Evolutionary conservation across 2,113 vertebrate genomes (phyloP).

Genomic region (Gracilinanus agilis): DNA sequence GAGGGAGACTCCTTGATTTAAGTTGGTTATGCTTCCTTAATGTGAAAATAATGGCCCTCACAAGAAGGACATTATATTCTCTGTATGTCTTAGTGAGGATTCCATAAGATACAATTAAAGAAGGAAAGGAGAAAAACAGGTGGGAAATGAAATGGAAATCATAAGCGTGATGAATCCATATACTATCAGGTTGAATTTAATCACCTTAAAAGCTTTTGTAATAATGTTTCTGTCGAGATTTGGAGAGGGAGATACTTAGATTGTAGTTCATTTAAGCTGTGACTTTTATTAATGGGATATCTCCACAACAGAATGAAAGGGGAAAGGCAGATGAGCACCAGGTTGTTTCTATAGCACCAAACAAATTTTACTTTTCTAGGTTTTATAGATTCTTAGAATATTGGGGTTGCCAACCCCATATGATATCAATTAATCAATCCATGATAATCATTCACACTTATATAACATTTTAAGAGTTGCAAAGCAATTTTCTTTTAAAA

Average conservation of each 20-base stretch:
- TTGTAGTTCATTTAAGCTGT: background rate
- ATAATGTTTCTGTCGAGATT: background rate
- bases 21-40: background rate
- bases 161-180: constrained; percentile 22
- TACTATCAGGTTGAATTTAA: constrained; percentile 59
- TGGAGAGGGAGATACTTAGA: background rate
- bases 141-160: background rate
- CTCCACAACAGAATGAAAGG: background rate
- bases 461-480: background rate
- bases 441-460: background rate
- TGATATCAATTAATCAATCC: background rate
- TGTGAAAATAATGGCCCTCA: background rate
- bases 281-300: background rate
- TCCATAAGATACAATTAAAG: background rate
- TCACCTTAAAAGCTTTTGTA: constrained; percentile 29
- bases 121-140: background rate
- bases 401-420: background rate
- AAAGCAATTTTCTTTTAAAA: background rate
- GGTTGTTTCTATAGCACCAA: background rate
- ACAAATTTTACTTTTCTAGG: background rate
- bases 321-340: background rate
- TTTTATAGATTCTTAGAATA: background rate
- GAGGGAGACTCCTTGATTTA: background rate
- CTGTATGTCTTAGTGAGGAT: background rate
- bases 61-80: constrained; percentile 20